Evolutionary conservation across 2,888 invertebrate genomes (phyloP).

Genomic region (Ctenicera cuprea): DNA sequence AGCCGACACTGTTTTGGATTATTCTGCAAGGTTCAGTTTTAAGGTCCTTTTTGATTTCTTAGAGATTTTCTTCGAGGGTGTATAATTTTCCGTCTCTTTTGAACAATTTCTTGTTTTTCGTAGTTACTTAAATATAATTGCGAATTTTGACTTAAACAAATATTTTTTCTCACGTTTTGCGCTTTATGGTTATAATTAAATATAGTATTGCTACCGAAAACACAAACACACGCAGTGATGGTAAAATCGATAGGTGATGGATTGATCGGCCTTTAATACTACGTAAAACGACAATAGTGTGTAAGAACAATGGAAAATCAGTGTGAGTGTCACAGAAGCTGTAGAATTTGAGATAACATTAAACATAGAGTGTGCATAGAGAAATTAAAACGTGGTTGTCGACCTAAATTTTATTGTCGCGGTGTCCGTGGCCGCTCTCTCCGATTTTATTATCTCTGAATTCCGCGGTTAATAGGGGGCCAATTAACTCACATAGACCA

Average conservation of each 20-base stretch:
- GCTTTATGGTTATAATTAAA: too few species aligned
- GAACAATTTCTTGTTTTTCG: too few species aligned
- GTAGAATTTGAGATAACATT: constrained; percentile 38
- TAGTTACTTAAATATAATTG: too few species aligned
- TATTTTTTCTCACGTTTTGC: too few species aligned
- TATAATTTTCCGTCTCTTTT: neutral
- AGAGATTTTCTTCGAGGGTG: neutral
- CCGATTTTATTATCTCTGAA: constrained; percentile 31
- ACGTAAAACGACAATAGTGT: constrained; percentile 19
- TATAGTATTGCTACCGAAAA: neutral
- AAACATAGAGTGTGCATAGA: constrained; percentile 19
- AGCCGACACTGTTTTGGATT: constrained; percentile 20
- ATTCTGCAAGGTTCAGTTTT: neutral
- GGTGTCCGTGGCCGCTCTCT: constrained; percentile 36
- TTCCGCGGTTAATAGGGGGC: constrained; percentile 32
- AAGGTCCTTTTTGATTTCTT: neutral
- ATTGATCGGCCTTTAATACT: constrained; percentile 40
- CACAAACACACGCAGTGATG: constrained; percentile 27
- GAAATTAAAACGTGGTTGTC: constrained; percentile 38
- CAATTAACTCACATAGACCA: constrained; percentile 30
- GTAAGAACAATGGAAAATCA: constrained; percentile 33
- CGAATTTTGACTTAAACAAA: too few species aligned
- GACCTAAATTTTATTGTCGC: constrained; percentile 46
- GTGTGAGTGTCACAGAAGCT: constrained; percentile 32
- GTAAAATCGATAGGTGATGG: constrained; percentile 35